Percentiles rank a stretch among this genome's conserved stretches.
Conservation (phyloP, 1,140 invertebrate genomes). For the Neodiprion virginianus region DNA sequence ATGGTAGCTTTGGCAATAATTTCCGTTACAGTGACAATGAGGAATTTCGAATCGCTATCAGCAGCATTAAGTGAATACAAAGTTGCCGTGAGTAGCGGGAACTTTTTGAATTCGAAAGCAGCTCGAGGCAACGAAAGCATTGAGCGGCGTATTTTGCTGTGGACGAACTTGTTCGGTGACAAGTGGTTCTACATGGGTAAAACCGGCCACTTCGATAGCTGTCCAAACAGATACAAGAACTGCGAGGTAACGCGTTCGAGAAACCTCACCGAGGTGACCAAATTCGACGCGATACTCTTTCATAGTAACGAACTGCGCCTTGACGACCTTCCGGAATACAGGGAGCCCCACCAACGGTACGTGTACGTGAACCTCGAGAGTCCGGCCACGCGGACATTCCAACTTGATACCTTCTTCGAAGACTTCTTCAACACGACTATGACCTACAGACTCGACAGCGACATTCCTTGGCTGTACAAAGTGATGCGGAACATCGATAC, state of each 20-base stretch:
- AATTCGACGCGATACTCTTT: constrained; percentile 45
- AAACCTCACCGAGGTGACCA: constrained; percentile 9
- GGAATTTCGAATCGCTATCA: background rate
- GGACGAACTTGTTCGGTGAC: constrained; percentile 43
- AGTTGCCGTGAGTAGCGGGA: no score
- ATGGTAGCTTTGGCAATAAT: background rate
- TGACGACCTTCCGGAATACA: constrained; percentile 29
- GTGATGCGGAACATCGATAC: constrained; percentile 41
- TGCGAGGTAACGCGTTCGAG: constrained; percentile 37
- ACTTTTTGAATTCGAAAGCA: background rate
- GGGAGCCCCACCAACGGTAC: constrained; percentile 38
- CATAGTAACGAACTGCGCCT: constrained; percentile 36
- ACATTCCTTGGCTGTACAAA: constrained; percentile 65
- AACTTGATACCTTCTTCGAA: constrained; percentile 31
- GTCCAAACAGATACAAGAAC: constrained; percentile 22
- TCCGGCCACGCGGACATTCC: constrained; percentile 35
- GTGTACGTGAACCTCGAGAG: constrained; percentile 48
- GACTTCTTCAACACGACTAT: constrained; percentile 69
- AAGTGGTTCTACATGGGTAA: constrained; percentile 41
- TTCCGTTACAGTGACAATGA: background rate
- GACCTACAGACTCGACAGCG: constrained; percentile 70
- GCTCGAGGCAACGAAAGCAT: background rate
- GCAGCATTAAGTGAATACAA: no score
- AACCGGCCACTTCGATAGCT: constrained; percentile 33
- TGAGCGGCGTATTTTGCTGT: constrained; percentile 41